Conservation (phyloP, 2,113 vertebrate genomes). For the Rhineura floridana region DNA sequence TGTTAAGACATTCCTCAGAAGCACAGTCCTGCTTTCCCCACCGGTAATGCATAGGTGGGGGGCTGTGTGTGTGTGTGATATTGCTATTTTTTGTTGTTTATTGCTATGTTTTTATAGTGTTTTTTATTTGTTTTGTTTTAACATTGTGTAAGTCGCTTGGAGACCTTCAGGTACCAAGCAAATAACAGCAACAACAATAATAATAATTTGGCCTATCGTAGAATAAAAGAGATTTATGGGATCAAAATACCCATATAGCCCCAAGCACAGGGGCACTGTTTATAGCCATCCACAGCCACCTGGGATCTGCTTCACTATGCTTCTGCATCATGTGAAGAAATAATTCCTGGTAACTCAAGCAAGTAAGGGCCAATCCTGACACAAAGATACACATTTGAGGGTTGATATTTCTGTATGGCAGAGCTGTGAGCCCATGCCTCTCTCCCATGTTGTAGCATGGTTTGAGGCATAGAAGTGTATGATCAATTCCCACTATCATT, state of each 20-base stretch:
- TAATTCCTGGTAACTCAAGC: background rate
- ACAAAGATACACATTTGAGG: background rate
- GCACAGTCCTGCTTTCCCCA: too few species aligned
- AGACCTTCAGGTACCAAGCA: too few species aligned
- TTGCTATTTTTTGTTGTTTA: too few species aligned
- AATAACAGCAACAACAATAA: too few species aligned
- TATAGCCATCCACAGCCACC: background rate
- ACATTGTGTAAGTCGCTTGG: too few species aligned
- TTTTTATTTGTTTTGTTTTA: too few species aligned
- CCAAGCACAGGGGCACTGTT: background rate
- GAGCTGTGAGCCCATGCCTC: background rate
- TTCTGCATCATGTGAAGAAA: background rate
- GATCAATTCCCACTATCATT: background rate
- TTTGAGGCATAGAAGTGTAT: background rate
- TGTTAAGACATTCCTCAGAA: too few species aligned
- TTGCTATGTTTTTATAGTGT: too few species aligned
- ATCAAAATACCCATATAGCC: background rate
- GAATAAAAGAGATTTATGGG: background rate
- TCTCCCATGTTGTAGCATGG: too few species aligned
- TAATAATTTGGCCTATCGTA: background rate
- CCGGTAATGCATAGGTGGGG: too few species aligned
- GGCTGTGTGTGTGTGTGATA: too few species aligned
- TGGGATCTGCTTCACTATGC: background rate
- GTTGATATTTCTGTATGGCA: background rate
- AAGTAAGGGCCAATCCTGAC: background rate